These are phyloP conservation scores for Zaprionus tsacasi DNA, from an alignment of 1,140 invertebrate species.

Conservation along the genomic window DNA sequence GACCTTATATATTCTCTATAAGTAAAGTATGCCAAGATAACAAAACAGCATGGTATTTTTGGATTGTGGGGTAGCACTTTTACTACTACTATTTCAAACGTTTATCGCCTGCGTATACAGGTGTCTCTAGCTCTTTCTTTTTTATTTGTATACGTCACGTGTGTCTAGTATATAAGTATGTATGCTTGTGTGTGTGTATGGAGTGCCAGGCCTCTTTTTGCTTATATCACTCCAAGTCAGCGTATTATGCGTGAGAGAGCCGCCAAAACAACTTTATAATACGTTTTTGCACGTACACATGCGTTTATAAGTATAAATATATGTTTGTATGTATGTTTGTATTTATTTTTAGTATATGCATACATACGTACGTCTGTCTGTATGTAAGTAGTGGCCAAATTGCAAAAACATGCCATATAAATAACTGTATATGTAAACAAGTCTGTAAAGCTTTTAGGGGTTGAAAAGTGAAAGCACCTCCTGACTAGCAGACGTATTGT, in stretches of 20 bases:
- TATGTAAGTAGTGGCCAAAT: not conserved
- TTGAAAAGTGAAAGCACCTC: slow-evolving; percentile 66
- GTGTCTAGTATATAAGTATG: not conserved
- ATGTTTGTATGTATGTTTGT: not conserved
- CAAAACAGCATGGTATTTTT: not conserved
- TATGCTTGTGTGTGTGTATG: not conserved
- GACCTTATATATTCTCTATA: not conserved
- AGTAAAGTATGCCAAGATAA: not conserved
- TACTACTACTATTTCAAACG: not conserved
- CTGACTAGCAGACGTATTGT: slow-evolving; percentile 42
- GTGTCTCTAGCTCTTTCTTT: not conserved
- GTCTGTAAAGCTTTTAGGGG: slow-evolving; percentile 36
- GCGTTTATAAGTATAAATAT: not conserved
- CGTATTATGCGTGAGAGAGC: not conserved
- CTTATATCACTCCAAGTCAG: not conserved
- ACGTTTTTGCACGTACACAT: not conserved
- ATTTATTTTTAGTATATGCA: slow-evolving; percentile 4
- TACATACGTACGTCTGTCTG: not conserved
- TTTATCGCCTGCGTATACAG: not conserved
- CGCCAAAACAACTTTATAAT: not conserved
- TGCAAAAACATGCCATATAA: slow-evolving; percentile 1
- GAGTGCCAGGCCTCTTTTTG: not conserved
- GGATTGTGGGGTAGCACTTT: not conserved
- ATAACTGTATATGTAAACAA: not conserved
- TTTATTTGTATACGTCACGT: not conserved